A percentile compares a stretch with the other conserved stretches of the same genome.
Evolutionary conservation across 2,113 vertebrate species (phyloP).

Genomic region (Datnioides undecimradiatus): DNA sequence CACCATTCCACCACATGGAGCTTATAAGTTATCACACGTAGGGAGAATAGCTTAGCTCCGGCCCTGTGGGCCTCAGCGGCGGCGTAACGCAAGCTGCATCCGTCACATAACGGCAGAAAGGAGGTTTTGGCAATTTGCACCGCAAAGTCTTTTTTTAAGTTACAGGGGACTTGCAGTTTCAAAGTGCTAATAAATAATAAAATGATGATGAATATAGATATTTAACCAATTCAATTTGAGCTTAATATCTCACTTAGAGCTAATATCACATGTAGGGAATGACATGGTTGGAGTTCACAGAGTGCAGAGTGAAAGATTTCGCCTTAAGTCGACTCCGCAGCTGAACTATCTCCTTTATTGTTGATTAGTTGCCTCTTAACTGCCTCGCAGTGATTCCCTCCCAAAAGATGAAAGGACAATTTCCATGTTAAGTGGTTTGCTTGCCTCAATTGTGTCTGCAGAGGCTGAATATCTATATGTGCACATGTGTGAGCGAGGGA

Average conservation of each 20-base stretch:
- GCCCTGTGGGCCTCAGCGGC: conserved; percentile 41
- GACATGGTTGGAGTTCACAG: conserved; percentile 46
- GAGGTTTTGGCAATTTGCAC: conserved; percentile 39
- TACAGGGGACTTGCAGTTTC: conserved; percentile 13
- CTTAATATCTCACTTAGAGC: conserved; percentile 45
- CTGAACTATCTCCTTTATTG: conserved; percentile 57
- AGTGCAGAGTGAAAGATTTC: conserved; percentile 15
- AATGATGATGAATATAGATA: conserved; percentile 38
- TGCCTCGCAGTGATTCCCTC: conserved; percentile 43
- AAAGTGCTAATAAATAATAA: conserved; percentile 40
- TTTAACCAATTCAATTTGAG: conserved; percentile 41
- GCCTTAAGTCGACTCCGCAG: conserved; percentile 27
- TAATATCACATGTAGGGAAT: conserved; percentile 50
- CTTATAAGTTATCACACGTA: conserved; percentile 56
- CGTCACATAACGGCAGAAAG: conserved; percentile 31
- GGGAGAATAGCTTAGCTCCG: conserved; percentile 54
- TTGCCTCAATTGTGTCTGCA: conserved; percentile 49
- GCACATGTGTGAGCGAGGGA: conserved; percentile 38
- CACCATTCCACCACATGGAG: conserved; percentile 55
- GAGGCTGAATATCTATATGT: conserved; percentile 45
- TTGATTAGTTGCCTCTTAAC: conserved; percentile 65
- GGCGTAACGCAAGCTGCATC: conserved; percentile 44
- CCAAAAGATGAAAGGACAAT: conserved; percentile 74
- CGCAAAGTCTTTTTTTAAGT: conserved; percentile 16
- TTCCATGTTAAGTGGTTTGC: conserved; percentile 79